Evolutionary conservation across 2,113 vertebrate species (phyloP).

Genomic region (Mionectes macconnelli): DNA sequence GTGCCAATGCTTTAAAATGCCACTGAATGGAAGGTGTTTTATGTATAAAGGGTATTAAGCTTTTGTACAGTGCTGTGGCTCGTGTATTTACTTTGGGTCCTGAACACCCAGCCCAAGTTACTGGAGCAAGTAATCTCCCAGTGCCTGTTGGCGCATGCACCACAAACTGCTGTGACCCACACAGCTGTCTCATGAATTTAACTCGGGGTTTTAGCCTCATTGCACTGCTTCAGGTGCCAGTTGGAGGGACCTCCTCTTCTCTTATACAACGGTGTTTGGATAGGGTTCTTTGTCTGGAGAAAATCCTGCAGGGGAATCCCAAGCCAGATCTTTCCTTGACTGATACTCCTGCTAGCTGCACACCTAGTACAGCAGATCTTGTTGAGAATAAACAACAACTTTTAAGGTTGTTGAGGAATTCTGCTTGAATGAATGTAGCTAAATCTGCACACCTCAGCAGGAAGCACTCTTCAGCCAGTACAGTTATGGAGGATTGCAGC

Average conservation of each 20-base stretch:
- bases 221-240: neutral
- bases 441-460: neutral
- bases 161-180: neutral
- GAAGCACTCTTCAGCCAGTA: neutral
- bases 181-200: neutral
- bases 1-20: neutral
- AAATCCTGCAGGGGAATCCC: slow-evolving; percentile 16
- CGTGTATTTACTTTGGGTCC: slow-evolving; percentile 36
- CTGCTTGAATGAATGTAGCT: neutral
- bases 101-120: slow-evolving; percentile 32
- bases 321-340: neutral
- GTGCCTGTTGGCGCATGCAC: neutral
- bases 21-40: neutral
- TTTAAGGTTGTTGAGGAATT: slow-evolving; percentile 2
- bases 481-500: neutral
- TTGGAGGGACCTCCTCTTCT: neutral
- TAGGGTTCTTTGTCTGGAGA: neutral
- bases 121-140: slow-evolving; percentile 48
- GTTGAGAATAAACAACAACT: neutral
- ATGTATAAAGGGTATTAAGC: slow-evolving; percentile 1
- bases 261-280: neutral
- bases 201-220: neutral
- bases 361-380: neutral
- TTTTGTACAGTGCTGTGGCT: neutral
- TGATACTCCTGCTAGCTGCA: neutral